A percentile compares a stretch with the other conserved stretches of the same genome.
Evolutionary conservation across 2,113 vertebrate species (phyloP).

Genomic region (Pachycephala philippinensis): DNA sequence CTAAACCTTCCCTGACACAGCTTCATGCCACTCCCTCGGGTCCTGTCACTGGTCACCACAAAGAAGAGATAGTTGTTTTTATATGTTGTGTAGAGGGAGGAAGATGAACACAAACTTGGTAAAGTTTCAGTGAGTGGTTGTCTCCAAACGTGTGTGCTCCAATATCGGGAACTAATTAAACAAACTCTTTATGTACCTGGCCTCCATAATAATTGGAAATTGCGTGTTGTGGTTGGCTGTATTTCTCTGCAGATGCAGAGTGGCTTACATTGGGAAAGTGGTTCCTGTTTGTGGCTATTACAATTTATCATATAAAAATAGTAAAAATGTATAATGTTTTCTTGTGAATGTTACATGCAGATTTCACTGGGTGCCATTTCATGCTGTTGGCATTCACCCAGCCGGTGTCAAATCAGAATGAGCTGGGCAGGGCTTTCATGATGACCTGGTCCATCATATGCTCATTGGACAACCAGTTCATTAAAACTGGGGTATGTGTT

Average conservation of each 20-base stretch:
- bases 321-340: not conserved
- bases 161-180: not conserved
- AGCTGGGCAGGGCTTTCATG: not conserved
- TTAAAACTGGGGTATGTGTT: constrained; percentile 18
- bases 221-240: not conserved
- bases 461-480: not conserved
- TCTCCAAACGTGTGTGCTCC: not conserved
- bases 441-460: not conserved
- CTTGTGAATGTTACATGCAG: not conserved
- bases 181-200: not conserved
- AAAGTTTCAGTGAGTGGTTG: not conserved
- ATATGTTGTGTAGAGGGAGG: not conserved
- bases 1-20: not conserved
- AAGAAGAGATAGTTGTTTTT: not conserved
- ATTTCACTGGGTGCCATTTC: not conserved
- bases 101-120: not conserved
- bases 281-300: not conserved
- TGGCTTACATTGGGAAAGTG: not conserved
- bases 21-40: not conserved
- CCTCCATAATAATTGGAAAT: not conserved
- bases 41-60: not conserved
- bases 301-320: not conserved
- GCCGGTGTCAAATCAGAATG: not conserved
- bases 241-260: not conserved
- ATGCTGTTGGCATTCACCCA: not conserved